phyloP scores from a whole-genome alignment of 2,113 vertebrate genomes.

The Holacanthus passer region DNA sequence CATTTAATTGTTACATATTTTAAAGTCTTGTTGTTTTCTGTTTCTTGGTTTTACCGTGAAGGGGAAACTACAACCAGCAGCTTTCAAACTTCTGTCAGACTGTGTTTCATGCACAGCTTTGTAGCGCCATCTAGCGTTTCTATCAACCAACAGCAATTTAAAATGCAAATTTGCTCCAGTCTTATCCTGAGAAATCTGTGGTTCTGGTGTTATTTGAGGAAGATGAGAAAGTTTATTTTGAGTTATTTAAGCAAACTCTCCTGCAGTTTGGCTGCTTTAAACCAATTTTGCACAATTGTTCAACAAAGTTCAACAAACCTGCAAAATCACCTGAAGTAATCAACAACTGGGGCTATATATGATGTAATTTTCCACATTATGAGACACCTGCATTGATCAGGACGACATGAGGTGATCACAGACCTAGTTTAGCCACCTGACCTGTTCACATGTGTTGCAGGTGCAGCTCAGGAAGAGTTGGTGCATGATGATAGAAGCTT shows the following conservation, averaged over 20 bases:
- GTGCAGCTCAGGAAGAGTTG: slow-evolving; percentile 84
- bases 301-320: background rate
- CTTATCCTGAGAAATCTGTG: background rate
- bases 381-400: background rate
- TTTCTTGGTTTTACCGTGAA: background rate
- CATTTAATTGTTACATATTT: background rate
- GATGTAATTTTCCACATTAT: background rate
- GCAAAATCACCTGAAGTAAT: background rate
- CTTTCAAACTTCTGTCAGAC: slow-evolving; percentile 12
- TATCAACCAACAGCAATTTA: background rate
- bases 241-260: background rate
- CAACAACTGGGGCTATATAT: background rate
- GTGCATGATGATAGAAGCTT: slow-evolving; percentile 75
- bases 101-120: slow-evolving; percentile 2
- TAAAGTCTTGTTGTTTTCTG: background rate
- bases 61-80: background rate
- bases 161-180: background rate
- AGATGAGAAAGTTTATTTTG: background rate
- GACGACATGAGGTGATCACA: background rate
- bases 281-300: background rate
- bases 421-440: background rate
- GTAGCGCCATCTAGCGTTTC: slow-evolving; percentile 69
- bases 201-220: background rate
- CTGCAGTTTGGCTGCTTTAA: background rate
- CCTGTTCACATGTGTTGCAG: slow-evolving; percentile 79